Conservation (phyloP, 2,797 vertebrate species). For the Pseudocheirus occidentalis region DNA sequence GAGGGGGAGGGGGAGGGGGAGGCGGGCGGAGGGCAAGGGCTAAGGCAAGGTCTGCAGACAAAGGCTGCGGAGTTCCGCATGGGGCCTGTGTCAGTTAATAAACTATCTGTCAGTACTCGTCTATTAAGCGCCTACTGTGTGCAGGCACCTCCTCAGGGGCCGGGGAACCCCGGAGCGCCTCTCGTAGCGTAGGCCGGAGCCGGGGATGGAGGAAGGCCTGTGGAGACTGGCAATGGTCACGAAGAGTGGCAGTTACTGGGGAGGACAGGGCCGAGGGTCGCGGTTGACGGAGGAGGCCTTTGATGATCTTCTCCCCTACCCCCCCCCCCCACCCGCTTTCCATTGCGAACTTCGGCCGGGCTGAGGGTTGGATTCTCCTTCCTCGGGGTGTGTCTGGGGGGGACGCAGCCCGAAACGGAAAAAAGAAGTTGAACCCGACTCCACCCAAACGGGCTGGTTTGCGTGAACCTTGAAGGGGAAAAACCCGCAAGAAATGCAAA, state of each 20-base stretch:
- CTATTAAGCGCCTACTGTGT: no score
- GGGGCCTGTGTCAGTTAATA: not conserved
- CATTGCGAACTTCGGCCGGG: not conserved
- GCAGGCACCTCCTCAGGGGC: not conserved
- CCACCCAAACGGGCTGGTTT: not conserved
- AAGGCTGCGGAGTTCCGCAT: not conserved
- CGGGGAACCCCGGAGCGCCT: not conserved
- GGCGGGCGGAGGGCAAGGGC: not conserved
- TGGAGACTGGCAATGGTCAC: no score
- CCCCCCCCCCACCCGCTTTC: not conserved
- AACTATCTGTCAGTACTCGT: accelerated
- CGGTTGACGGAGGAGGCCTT: slow-evolving; percentile 17
- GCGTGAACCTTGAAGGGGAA: not conserved
- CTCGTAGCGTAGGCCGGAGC: accelerated
- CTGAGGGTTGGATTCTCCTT: not conserved
- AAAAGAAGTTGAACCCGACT: not conserved
- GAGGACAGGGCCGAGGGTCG: no score
- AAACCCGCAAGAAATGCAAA: not conserved
- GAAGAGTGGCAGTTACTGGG: no score
- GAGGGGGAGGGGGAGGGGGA: not conserved
- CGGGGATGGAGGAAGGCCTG: accelerated
- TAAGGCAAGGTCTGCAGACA: no score
- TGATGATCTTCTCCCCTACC: not conserved
- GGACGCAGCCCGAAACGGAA: not conserved
- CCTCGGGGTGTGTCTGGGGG: not conserved